Conservation (phyloP, 2,888 invertebrate genomes). For the Barypeithes pellucidus region DNA sequence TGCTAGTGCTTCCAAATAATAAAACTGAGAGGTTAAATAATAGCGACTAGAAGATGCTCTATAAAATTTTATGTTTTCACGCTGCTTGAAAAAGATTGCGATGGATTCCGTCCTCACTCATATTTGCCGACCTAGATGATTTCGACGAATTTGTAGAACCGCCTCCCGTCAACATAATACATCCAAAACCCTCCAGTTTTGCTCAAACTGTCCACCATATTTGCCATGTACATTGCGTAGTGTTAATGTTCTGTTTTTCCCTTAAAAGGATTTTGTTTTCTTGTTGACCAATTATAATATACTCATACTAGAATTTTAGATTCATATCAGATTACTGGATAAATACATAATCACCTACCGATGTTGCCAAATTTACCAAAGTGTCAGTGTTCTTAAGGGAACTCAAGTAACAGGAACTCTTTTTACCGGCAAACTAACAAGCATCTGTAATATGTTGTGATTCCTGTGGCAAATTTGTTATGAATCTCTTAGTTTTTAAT, state of each 20-base stretch:
- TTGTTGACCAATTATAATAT: constrained; percentile 46
- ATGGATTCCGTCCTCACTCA: constrained; percentile 79
- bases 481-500: no score
- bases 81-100: constrained; percentile 69
- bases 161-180: constrained; percentile 80
- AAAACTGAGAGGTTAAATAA: no score
- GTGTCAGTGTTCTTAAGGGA: no score
- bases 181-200: constrained; percentile 75
- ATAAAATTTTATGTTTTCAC: constrained; percentile 55
- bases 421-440: no score
- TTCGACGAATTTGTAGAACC: constrained; percentile 80
- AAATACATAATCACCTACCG: no score
- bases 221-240: constrained; percentile 27
- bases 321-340: neutral
- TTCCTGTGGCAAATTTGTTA: no score
- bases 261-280: constrained; percentile 9
- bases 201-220: constrained; percentile 61
- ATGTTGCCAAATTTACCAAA: no score
- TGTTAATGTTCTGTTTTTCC: constrained; percentile 20
- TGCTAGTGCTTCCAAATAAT: no score
- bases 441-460: no score
- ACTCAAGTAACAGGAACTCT: no score
- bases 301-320: constrained; percentile 14
- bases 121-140: constrained; percentile 76
- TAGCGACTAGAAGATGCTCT: no score